Base-by-base conservation (phyloP, 2,113 vertebrate species). In the Oceanites oceanicus region DNA sequence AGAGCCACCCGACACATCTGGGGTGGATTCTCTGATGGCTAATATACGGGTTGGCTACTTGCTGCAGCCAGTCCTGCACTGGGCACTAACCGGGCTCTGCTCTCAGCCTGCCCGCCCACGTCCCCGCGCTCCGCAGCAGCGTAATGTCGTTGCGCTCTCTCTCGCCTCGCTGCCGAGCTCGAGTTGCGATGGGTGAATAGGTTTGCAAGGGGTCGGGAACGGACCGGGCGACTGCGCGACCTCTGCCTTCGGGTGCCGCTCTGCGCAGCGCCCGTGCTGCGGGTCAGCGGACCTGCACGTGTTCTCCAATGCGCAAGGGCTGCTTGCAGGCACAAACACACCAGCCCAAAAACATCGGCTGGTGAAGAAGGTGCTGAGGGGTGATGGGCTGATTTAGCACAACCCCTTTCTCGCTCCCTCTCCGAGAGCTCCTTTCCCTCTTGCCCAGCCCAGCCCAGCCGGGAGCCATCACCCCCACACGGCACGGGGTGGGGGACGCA, bases 281-380 rank as follows among this genome's bases (percentile, higher is more conserved):
- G 1, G 47, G 26, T 18, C 55, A 11, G 23, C 2, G 0, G 14
- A 29, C 36, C 47, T 9, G 10, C 12, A 2, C 1, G 0, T 19
- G 4, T 61, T 40, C 61, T 47, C 45, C 7, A 2, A 9, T 34
- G 23, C 2, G 1, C 1, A 2, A 20, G 34, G 66, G 66, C 63
- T 49, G 63, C 30, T 50, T 32, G 56, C 30, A 6, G 2, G 2
- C 32, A 8, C 15, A 47, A 40, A 53, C 47, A 42, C 16, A 0
- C 23, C 2, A 0, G 25, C 45, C 56, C 34, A 13, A 58, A 32
- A n/a, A 25, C 49, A 21, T 26, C n/a, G 40, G 25, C 49, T 32
- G 80, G 40, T 36, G 66, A 29, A 38, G 49, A 36, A 20, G 34
- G 1, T 9, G 10, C 26, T 16, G 47, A 30, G 50, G 30, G 20